Conservation (phyloP, 2,888 invertebrate species). For the Dioctria linearis region DNA sequence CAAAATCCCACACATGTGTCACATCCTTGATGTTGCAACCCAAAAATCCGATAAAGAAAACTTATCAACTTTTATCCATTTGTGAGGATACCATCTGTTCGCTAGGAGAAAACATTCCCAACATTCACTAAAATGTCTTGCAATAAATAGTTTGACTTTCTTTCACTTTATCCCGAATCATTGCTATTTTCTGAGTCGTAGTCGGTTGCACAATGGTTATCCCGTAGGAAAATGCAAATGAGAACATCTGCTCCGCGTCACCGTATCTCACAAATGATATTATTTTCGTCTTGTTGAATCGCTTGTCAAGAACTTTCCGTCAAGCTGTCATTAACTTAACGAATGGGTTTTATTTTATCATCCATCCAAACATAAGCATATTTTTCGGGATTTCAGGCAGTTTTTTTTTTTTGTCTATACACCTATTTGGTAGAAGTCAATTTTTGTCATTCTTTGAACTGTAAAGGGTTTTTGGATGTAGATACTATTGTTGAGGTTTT, state of each 20-base stretch:
- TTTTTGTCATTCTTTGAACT: not conserved
- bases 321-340: conserved; percentile 31
- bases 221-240: conserved; percentile 9
- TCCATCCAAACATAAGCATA: conserved; percentile 16
- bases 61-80: too few species aligned
- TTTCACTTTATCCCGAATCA: too few species aligned
- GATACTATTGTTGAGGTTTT: not conserved
- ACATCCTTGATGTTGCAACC: too few species aligned
- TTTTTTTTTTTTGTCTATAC: not conserved
- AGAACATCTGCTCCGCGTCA: conserved; percentile 15
- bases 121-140: too few species aligned
- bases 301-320: conserved; percentile 24
- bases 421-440: conserved; percentile 14
- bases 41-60: too few species aligned
- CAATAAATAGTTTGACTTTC: too few species aligned
- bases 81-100: too few species aligned
- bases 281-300: not conserved
- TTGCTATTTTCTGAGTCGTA: not conserved
- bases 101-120: too few species aligned
- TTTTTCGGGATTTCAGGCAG: conserved; percentile 3
- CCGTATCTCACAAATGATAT: too few species aligned
- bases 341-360: conserved; percentile 1
- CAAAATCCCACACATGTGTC: too few species aligned
- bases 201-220: conserved; percentile 8
- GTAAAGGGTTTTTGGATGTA: conserved; percentile 3